Conservation (phyloP, 2,113 vertebrate genomes). For the Dipodomys spectabilis region DNA sequence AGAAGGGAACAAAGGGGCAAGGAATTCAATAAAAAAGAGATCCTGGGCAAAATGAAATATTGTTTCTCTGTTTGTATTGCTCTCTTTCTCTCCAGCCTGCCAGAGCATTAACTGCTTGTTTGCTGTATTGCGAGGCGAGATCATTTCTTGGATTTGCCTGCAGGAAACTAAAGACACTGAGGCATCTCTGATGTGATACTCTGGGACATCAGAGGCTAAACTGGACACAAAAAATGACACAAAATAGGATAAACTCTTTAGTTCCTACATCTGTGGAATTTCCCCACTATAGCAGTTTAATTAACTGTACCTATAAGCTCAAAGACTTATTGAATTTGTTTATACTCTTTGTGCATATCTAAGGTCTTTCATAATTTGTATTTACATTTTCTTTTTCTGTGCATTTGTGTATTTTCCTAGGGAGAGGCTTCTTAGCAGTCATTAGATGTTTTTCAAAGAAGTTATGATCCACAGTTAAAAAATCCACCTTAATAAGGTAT, state of each 20-base stretch:
- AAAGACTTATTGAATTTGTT: background rate
- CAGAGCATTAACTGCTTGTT: constrained; percentile 68
- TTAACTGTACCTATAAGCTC: constrained; percentile 4
- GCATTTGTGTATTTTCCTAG: background rate
- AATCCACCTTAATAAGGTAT: background rate
- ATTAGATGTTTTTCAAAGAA: background rate
- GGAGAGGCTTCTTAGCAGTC: background rate
- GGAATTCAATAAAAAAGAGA: constrained; percentile 79
- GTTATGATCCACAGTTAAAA: background rate
- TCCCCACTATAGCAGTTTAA: background rate
- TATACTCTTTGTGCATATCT: background rate
- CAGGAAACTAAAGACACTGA: background rate
- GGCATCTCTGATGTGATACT: background rate
- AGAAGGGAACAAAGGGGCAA: constrained; percentile 69
- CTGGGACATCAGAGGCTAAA: background rate
- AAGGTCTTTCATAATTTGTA: no score
- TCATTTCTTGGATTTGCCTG: background rate
- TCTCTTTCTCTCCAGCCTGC: constrained; percentile 10
- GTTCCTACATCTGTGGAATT: background rate
- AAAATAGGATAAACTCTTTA: background rate
- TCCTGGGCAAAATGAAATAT: constrained; percentile 77
- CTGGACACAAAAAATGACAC: background rate
- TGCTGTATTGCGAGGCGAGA: constrained; percentile 16
- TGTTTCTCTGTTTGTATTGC: constrained; percentile 67
- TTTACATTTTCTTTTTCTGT: background rate